These are phyloP conservation scores for Brotula barbata DNA, from an alignment of 2,797 vertebrate genomes.

Conservation along the genomic window DNA sequence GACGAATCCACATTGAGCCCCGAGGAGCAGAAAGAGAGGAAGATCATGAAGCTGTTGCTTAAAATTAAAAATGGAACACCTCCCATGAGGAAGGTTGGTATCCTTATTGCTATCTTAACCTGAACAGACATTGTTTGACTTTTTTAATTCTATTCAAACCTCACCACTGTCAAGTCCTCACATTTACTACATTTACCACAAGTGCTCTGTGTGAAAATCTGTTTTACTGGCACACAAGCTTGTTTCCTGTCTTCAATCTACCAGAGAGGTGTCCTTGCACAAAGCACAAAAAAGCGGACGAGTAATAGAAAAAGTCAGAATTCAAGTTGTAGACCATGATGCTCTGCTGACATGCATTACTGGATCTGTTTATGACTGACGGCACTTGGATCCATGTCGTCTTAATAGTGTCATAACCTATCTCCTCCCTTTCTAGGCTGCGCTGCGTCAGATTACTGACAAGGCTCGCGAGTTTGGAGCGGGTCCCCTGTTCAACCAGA, in stretches of 20 bases:
- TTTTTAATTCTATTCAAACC: background rate
- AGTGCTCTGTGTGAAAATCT: background rate
- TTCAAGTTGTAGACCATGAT: conserved; percentile 10
- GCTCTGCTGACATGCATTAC: conserved; percentile 29
- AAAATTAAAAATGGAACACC: conserved; percentile 99
- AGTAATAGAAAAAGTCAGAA: conserved; percentile 47
- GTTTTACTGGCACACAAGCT: background rate
- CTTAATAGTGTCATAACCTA: background rate
- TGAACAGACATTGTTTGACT: background rate
- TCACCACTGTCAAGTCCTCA: background rate
- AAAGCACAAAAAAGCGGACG: background rate
- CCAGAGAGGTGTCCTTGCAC: background rate
- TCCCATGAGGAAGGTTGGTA: conserved; percentile 92
- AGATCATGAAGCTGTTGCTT: conserved; percentile 98
- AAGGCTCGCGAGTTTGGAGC: conserved; percentile 98
- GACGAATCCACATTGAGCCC: conserved; percentile 98
- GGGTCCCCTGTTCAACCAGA: conserved; percentile 97
- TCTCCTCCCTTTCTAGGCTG: conserved; percentile 79
- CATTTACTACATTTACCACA: background rate
- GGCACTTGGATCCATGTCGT: background rate
- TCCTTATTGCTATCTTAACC: background rate
- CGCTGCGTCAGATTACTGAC: conserved; percentile 95
- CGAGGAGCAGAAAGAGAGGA: conserved; percentile 98
- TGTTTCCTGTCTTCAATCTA: background rate
- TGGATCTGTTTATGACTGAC: no score